These are phyloP conservation scores for Forficula auricularia DNA, from an alignment of 1,140 invertebrate genomes.

Conservation along the genomic window DNA sequence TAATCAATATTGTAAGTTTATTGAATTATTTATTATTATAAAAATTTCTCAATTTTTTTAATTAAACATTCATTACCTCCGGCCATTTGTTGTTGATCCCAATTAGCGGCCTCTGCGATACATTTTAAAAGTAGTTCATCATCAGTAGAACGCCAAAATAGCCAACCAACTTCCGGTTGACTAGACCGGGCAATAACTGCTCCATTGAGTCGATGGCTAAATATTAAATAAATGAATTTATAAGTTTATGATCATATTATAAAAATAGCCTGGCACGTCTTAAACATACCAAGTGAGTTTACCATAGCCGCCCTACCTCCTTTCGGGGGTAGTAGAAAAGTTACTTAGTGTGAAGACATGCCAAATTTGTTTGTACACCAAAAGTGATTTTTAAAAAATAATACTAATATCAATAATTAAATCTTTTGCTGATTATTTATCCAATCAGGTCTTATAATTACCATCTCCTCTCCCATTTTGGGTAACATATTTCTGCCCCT, in stretches of 20 bases:
- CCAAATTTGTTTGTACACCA: background rate
- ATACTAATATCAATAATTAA: too few species aligned
- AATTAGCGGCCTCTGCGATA: slow-evolving; percentile 63
- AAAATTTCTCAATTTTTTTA: too few species aligned
- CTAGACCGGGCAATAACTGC: slow-evolving; percentile 83
- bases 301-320: background rate
- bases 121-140: slow-evolving; percentile 78
- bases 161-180: slow-evolving; percentile 84
- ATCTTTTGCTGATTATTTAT: too few species aligned
- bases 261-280: slow-evolving; percentile 1
- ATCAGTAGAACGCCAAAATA: slow-evolving; percentile 73
- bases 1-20: too few species aligned
- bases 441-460: too few species aligned
- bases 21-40: too few species aligned
- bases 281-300: background rate
- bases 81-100: slow-evolving; percentile 30
- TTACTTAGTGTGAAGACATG: background rate
- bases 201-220: slow-evolving; percentile 62
- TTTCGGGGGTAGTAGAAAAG: background rate
- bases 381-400: background rate
- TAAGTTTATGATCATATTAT: too few species aligned
- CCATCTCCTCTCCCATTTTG: too few species aligned
- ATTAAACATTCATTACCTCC: background rate
- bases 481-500: too few species aligned
- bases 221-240: slow-evolving; percentile 15